Base-by-base conservation (phyloP, 2,888 invertebrate species). In the Microchrysa polita region DNA sequence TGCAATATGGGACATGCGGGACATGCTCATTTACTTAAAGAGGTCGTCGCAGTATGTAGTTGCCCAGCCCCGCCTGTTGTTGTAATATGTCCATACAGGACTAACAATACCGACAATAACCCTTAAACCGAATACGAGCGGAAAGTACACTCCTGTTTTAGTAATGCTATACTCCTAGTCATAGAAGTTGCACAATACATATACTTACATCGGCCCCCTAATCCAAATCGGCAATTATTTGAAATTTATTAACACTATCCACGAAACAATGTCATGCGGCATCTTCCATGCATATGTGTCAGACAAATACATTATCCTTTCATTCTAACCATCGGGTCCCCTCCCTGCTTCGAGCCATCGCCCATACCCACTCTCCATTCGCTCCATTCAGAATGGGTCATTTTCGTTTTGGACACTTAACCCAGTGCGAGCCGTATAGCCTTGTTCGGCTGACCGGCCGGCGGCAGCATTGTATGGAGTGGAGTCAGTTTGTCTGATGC, bases 161-260 rank as follows among this genome's bases (percentile, higher is more conserved):
- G 48, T 48, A 9, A 12, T 12, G n/a, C n/a, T 9, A 12, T n/a
- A n/a, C 1, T 9, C 59, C 7, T n/a, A n/a, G n/a, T n/a, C n/a
- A n/a, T n/a, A n/a, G n/a, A n/a, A 48, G 48, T 48, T 48, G 48
- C 48, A n/a, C n/a, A 48, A n/a, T 7, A 34, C 1, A 22, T 27
- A 27, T n/a, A n/a, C n/a, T n/a, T n/a, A n/a, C n/a, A n/a, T n/a
- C n/a, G n/a, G n/a, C n/a, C 9, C 27, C 34, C 60, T 60, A 60
- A 60, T 60, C 60, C 60, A 60, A 60, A 60, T 60, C 60, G 60
- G 48, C 65, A 67, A 48, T 67, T 67, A 44, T 48, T n/a, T 48
- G 65, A 67, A 67, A 67, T 67, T 67, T 67, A 67, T 67, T 67
- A 67, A 67, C 48, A 67, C 52, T 48, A 67, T 67, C 65, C 65